Conservation (phyloP, 2,113 vertebrate species). For the Barbus barbus region DNA sequence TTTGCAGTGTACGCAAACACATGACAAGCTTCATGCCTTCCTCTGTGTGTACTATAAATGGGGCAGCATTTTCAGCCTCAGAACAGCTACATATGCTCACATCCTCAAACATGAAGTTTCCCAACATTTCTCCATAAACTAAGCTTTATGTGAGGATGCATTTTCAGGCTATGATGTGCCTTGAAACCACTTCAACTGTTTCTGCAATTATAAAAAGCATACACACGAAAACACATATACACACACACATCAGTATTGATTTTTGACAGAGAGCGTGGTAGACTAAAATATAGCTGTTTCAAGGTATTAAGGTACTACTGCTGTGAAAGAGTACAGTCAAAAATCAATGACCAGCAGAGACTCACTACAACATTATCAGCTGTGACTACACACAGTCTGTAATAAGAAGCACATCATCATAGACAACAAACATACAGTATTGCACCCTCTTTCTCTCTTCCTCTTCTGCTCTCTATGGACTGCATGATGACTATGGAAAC, state of each 20-base stretch:
- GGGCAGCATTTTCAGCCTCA: no score
- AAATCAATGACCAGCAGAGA: conserved; percentile 58
- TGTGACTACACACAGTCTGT: conserved; percentile 25
- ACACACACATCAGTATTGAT: conserved; percentile 52
- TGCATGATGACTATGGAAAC: not conserved
- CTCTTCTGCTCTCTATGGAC: not conserved
- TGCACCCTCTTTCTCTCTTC: not conserved
- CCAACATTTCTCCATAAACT: not conserved
- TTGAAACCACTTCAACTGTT: not conserved
- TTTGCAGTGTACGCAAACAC: no score
- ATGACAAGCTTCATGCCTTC: no score
- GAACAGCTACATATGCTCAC: not conserved
- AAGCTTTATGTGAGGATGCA: not conserved
- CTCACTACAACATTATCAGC: conserved; percentile 55
- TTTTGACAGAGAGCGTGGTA: conserved; percentile 51
- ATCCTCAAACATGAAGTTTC: not conserved
- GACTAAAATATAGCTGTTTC: conserved; percentile 50
- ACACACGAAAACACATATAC: not conserved
- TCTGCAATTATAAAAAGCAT: not conserved
- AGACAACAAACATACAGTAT: not conserved
- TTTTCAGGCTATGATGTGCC: not conserved
- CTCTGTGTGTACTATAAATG: no score
- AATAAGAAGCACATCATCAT: conserved; percentile 14
- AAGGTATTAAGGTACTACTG: conserved; percentile 21
- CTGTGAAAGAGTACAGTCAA: conserved; percentile 52